A percentile compares a stretch with the other conserved stretches of the same genome.
Conservation (phyloP, 2,797 vertebrate species). For the Sphenopsis melanotis region DNA sequence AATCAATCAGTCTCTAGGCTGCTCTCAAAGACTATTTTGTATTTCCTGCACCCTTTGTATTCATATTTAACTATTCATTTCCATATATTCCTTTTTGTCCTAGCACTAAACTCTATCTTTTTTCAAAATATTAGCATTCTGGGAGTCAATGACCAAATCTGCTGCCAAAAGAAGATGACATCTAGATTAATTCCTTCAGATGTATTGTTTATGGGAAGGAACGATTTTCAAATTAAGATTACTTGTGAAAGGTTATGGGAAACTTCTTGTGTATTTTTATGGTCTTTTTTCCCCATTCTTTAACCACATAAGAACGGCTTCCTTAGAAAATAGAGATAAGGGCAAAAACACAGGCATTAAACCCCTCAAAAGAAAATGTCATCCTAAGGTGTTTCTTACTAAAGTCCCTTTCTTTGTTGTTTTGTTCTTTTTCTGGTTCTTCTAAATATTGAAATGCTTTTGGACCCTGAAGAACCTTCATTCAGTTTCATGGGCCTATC, state of each 20-base stretch:
- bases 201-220: neutral
- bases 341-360: neutral
- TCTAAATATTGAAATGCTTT: neutral
- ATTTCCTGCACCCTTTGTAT: neutral
- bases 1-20: neutral
- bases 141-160: neutral
- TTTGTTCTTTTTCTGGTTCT: neutral
- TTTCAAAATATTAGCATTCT: neutral
- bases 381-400: neutral
- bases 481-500: neutral
- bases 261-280: neutral
- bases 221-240: neutral
- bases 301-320: neutral
- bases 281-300: neutral
- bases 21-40: neutral
- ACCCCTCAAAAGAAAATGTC: neutral
- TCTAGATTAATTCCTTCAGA: neutral
- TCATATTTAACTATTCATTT: neutral
- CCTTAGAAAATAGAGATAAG: neutral
- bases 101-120: neutral
- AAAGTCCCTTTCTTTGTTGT: neutral
- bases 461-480: neutral
- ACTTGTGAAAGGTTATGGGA: neutral
- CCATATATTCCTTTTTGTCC: neutral
- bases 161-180: neutral